These are phyloP conservation scores for Diacarnus erythraeanus DNA, from an alignment of 37 sponge, comb jelly and placozoan genomes.

Conservation along the genomic window DNA sequence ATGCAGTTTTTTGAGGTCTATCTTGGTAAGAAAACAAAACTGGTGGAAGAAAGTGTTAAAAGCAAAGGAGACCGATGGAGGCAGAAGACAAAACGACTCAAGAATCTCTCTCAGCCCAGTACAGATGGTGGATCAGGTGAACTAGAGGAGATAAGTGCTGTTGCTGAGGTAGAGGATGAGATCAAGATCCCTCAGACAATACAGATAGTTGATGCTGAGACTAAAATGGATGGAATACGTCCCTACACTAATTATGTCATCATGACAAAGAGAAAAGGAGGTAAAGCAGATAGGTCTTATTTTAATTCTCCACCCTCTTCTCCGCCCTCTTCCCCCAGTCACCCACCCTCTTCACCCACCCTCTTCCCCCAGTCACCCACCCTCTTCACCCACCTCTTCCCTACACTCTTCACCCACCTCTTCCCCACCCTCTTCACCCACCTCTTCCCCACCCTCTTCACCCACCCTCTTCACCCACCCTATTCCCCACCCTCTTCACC, in stretches of 20 bases:
- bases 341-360: no score
- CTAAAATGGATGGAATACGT: constrained; percentile 18
- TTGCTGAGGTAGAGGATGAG: not conserved
- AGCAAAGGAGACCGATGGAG: constrained; percentile 2
- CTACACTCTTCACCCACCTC: no score
- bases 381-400: no score
- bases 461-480: no score
- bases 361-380: no score
- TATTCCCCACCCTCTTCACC: no score
- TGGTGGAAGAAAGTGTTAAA: not conserved
- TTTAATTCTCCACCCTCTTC: no score
- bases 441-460: no score
- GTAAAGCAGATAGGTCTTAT: not conserved
- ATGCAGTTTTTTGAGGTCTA: constrained; percentile 13
- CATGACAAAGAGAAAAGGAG: constrained; percentile 14
- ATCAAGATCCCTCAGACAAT: not conserved
- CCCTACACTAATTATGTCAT: constrained; percentile 54
- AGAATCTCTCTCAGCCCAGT: not conserved
- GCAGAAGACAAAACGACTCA: constrained; percentile 16
- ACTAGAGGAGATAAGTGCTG: not conserved
- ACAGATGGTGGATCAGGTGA: not conserved
- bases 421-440: no score
- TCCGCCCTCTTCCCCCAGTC: no score
- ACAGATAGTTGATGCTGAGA: constrained; percentile 46
- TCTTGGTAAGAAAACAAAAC: not conserved